Conservation (phyloP, 2,113 vertebrate genomes). For the Burhinus bistriatus region DNA sequence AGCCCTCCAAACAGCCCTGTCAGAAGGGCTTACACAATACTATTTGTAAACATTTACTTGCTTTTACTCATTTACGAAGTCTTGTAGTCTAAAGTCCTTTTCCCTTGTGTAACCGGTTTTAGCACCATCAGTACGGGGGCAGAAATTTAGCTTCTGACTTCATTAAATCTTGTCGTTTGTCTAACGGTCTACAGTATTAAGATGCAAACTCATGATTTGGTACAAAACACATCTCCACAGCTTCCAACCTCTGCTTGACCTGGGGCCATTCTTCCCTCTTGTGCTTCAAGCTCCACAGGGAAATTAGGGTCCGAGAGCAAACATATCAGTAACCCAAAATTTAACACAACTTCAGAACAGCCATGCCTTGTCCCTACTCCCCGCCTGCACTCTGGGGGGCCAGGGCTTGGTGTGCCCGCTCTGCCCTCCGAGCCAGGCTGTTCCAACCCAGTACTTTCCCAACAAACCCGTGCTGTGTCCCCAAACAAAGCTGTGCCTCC, state of each 20-base stretch:
- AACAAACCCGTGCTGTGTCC: constrained; percentile 28
- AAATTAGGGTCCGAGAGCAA: neutral
- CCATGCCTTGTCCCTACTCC: neutral
- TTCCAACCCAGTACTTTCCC: constrained; percentile 18
- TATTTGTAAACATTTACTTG: constrained; percentile 69
- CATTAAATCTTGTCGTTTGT: accelerated
- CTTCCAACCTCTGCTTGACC: neutral
- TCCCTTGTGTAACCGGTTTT: neutral
- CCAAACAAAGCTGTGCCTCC: constrained; percentile 32
- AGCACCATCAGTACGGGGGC: neutral
- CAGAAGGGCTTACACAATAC: constrained; percentile 21
- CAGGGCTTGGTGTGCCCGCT: neutral
- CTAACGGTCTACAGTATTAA: accelerated
- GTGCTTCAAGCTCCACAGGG: neutral
- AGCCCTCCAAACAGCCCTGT: neutral
- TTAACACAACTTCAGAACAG: neutral
- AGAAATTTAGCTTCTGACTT: neutral
- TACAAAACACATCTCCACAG: accelerated
- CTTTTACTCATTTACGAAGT: constrained; percentile 59
- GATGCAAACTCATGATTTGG: accelerated
- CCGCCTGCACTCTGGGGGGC: neutral
- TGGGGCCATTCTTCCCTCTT: accelerated
- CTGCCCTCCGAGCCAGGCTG: neutral
- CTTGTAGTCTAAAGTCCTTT: constrained; percentile 36
- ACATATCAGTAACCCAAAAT: accelerated